These are phyloP conservation scores for Hipparchia sbordonii DNA, from an alignment of 2,888 invertebrate species.

Conservation along the genomic window DNA sequence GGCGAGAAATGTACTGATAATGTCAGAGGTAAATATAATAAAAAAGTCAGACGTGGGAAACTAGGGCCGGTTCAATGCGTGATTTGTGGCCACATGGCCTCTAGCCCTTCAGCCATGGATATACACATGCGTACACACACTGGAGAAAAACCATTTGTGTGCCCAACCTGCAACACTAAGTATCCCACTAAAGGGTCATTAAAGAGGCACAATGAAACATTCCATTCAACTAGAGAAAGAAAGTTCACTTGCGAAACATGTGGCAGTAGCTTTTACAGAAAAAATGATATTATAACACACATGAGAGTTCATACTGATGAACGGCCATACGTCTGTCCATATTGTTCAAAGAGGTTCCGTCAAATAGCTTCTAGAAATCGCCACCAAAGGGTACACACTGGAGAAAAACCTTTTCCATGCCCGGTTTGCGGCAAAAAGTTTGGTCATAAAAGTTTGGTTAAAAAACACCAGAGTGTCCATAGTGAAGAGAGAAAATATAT, in stretches of 20 bases:
- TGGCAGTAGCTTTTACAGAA: constrained; percentile 68
- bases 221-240: constrained; percentile 60
- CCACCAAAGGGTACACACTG: constrained; percentile 71
- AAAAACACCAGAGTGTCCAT: constrained; percentile 68
- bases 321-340: constrained; percentile 65
- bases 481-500: constrained; percentile 78
- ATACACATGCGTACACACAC: constrained; percentile 71
- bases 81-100: constrained; percentile 60
- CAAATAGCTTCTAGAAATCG: constrained; percentile 71
- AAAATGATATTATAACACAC: constrained; percentile 69
- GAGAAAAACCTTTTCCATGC: constrained; percentile 70
- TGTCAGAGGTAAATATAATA: constrained; percentile 32
- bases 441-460: constrained; percentile 60
- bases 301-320: constrained; percentile 71
- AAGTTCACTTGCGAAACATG: constrained; percentile 73
- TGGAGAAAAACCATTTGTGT: constrained; percentile 68
- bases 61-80: constrained; percentile 60
- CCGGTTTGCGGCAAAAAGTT: constrained; percentile 66
- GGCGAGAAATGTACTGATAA: constrained; percentile 16
- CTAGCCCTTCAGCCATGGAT: constrained; percentile 64
- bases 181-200: constrained; percentile 65
- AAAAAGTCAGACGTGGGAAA: constrained; percentile 50
- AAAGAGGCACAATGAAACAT: constrained; percentile 61
- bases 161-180: constrained; percentile 56
- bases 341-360: constrained; percentile 62